These are phyloP conservation scores for Aphodius granarius DNA, from an alignment of 2,888 invertebrate species.

Conservation along the genomic window DNA sequence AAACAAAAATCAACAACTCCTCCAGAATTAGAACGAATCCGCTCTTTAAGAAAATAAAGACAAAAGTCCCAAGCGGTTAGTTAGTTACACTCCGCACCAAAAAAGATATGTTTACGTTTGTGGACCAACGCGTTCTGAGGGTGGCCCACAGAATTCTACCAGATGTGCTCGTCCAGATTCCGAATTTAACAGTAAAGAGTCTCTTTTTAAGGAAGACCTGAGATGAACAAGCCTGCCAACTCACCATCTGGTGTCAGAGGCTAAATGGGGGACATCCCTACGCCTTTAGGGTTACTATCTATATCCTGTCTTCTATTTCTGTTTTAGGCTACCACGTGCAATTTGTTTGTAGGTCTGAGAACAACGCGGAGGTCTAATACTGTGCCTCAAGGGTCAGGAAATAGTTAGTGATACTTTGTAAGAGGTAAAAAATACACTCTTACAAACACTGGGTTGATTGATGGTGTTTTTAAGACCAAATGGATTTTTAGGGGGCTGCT, in stretches of 20 bases:
- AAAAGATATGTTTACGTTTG: background rate
- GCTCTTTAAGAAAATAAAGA: background rate
- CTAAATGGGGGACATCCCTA: conserved; percentile 7
- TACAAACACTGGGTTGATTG: background rate
- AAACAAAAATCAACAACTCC: background rate
- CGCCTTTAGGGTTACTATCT: background rate
- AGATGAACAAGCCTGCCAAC: conserved; percentile 7
- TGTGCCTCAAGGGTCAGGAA: background rate
- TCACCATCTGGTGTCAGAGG: background rate
- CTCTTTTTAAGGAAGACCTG: background rate
- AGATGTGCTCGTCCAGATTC: background rate
- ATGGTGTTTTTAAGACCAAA: background rate
- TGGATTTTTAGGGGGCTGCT: too few relatives aligned
- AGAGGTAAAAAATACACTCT: background rate
- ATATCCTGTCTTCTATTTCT: background rate
- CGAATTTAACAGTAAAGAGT: background rate
- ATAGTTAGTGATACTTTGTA: background rate
- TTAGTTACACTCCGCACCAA: background rate
- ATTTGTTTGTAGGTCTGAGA: conserved; percentile 2
- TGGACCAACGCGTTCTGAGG: background rate
- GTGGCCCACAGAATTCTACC: background rate
- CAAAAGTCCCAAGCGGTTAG: background rate
- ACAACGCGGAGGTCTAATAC: background rate
- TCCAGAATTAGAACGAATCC: background rate
- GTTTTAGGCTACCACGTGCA: conserved; percentile 21